phyloP scores from a whole-genome alignment of 2,888 invertebrate genomes.

The Parelbella ahira region DNA sequence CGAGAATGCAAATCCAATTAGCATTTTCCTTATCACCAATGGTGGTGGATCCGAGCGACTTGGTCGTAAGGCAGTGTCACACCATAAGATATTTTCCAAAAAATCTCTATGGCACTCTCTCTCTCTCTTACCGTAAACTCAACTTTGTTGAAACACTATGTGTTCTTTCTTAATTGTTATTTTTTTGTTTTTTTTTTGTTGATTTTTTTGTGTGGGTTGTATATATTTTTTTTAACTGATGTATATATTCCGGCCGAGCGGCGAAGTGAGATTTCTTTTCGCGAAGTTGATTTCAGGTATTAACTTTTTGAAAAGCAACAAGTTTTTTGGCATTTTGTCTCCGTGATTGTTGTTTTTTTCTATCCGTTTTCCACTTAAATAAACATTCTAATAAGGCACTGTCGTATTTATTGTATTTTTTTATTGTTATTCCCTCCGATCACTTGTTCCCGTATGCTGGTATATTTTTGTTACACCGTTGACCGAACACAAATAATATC shows the following conservation, averaged over 20 bases:
- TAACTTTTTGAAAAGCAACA: conserved; percentile 73
- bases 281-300: conserved; percentile 74
- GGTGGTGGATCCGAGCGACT: conserved; percentile 52
- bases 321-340: conserved; percentile 78
- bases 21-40: conserved; percentile 44
- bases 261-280: conserved; percentile 71
- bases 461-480: no score
- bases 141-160: conserved; percentile 64
- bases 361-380: conserved; percentile 53
- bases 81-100: conserved; percentile 61
- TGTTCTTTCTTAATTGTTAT: conserved; percentile 29
- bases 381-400: conserved; percentile 73
- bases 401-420: conserved; percentile 46
- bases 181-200: conserved; percentile 31
- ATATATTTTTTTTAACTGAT: conserved; percentile 61
- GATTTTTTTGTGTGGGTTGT: conserved; percentile 36
- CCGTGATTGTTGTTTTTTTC: conserved; percentile 57
- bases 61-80: conserved; percentile 72
- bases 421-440: conserved; percentile 37
- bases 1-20: conserved; percentile 61
- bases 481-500: conserved; percentile 54
- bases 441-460: conserved; percentile 70
- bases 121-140: conserved; percentile 37
- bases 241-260: conserved; percentile 65
- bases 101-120: conserved; percentile 59